A percentile compares a stretch with the other conserved stretches of the same genome.
These are phyloP conservation scores for Emydura subglobosa DNA, from an alignment of 2,113 vertebrate species.

Conservation along the genomic window DNA sequence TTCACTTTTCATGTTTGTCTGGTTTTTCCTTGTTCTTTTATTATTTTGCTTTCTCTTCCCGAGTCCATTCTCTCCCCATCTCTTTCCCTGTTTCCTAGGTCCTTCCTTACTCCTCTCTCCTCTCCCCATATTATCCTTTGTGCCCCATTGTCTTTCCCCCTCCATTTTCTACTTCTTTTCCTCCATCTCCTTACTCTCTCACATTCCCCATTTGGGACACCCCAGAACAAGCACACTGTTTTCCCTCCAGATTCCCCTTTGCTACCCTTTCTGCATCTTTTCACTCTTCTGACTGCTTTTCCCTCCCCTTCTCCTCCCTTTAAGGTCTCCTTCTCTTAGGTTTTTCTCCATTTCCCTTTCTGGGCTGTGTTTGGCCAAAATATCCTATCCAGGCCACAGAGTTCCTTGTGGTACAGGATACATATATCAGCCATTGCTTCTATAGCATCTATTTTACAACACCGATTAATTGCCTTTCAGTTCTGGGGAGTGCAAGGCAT, in stretches of 20 bases:
- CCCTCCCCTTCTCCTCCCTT: neutral
- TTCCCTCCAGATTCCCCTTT: neutral
- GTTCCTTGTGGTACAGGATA: neutral
- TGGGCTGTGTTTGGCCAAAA: neutral
- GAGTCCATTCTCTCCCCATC: neutral
- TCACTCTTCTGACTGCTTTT: neutral
- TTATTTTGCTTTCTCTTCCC: neutral
- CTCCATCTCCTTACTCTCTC: neutral
- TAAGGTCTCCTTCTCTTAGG: neutral
- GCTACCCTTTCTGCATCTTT: neutral
- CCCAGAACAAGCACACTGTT: neutral
- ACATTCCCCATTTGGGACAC: neutral
- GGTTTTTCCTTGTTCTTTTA: neutral
- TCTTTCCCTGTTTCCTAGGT: neutral
- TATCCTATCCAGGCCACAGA: neutral
- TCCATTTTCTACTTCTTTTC: neutral
- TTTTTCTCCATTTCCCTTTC: neutral
- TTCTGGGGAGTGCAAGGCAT: neutral
- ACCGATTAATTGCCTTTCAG: neutral
- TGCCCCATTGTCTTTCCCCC: neutral
- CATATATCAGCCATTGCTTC: neutral
- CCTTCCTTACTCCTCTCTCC: neutral
- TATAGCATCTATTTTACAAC: neutral
- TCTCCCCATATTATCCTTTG: neutral
- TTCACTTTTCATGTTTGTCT: neutral